Evolutionary conservation across 2,113 vertebrate genomes (phyloP).

Genomic region (Regulus satrapa): DNA sequence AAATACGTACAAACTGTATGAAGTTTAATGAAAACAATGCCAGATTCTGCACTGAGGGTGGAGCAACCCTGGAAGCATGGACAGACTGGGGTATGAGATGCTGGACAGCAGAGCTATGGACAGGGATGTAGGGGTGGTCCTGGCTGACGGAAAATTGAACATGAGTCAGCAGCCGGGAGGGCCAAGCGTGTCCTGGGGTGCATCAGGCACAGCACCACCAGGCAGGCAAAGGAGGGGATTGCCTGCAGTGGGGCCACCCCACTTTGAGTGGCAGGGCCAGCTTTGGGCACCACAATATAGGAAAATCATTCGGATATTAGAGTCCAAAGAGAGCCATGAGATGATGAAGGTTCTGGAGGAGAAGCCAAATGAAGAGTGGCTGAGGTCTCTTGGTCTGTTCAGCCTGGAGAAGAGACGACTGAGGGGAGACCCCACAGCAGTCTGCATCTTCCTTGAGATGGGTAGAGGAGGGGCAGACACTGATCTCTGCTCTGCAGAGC

Average conservation of each 20-base stretch:
- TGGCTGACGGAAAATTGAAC: background rate
- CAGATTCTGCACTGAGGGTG: background rate
- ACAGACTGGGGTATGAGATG: background rate
- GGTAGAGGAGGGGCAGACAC: background rate
- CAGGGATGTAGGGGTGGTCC: background rate
- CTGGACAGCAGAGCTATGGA: background rate
- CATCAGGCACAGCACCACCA: background rate
- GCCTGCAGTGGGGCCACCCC: background rate
- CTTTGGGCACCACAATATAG: background rate
- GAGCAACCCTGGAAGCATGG: background rate
- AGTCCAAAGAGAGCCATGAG: background rate
- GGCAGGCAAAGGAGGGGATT: background rate
- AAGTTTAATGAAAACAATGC: background rate
- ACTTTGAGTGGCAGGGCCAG: background rate
- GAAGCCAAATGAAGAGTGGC: background rate
- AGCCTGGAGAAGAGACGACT: background rate
- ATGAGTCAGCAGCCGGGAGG: background rate
- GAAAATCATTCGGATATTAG: background rate
- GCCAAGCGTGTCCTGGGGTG: accelerated
- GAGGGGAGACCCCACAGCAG: background rate
- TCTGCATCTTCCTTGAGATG: background rate
- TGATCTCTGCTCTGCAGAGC: background rate
- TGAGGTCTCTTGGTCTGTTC: background rate
- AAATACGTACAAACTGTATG: no score
- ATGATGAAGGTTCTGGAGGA: background rate